These are phyloP conservation scores for Anser brachyrhynchus DNA, from an alignment of 2,113 vertebrate species.

Conservation along the genomic window DNA sequence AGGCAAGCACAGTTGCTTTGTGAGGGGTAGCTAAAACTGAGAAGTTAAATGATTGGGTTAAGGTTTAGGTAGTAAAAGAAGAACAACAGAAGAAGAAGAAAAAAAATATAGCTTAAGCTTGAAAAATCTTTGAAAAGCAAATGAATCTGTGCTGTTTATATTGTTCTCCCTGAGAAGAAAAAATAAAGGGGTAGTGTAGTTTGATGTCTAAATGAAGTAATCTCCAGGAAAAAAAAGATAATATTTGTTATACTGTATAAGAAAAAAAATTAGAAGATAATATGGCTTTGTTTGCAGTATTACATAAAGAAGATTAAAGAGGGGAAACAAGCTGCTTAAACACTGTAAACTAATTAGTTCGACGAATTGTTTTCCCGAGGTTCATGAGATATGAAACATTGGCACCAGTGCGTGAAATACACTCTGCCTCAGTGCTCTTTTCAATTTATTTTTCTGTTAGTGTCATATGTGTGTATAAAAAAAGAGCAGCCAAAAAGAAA, in stretches of 20 bases:
- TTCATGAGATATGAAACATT: conserved; percentile 83
- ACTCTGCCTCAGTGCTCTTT: conserved; percentile 83
- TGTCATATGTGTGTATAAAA: conserved; percentile 72
- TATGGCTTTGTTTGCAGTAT: conserved; percentile 80
- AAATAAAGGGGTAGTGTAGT: conserved; percentile 3
- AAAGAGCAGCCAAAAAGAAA: conserved; percentile 67
- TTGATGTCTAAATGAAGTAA: conserved; percentile 80
- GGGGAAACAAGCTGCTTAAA: conserved; percentile 84
- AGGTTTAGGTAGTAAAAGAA: neutral
- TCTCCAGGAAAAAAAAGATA: conserved; percentile 71
- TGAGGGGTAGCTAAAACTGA: neutral
- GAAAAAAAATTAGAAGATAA: conserved; percentile 79
- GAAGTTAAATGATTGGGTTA: conserved; percentile 50
- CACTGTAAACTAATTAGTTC: conserved; percentile 87
- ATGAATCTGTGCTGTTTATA: conserved; percentile 46
- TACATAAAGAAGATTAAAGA: conserved; percentile 85
- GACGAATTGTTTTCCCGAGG: conserved; percentile 82
- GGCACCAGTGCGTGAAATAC: conserved; percentile 81
- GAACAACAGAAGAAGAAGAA: conserved; percentile 24
- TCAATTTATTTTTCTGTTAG: conserved; percentile 84
- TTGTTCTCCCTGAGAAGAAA: neutral
- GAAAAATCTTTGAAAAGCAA: conserved; percentile 25
- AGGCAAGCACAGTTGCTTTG: neutral
- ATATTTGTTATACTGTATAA: conserved; percentile 79
- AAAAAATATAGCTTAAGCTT: conserved; percentile 35